Evolutionary conservation across 2,797 vertebrate species (phyloP).

Genomic region (Naso thynnoides): DNA sequence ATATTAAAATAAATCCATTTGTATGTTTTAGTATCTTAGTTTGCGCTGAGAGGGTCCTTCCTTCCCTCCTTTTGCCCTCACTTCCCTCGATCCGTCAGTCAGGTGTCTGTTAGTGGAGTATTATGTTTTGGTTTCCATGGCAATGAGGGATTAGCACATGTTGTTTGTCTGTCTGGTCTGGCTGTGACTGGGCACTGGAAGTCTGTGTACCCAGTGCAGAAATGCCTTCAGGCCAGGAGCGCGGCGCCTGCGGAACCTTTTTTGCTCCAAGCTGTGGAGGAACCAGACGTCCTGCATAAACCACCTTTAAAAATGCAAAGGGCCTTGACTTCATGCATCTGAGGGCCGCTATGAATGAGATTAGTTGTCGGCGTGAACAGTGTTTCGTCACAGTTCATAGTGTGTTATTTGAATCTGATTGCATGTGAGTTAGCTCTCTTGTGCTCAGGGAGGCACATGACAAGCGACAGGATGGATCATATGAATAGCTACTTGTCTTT

Average conservation of each 20-base stretch:
- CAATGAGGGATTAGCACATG: slow-evolving; percentile 65
- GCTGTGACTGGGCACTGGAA: slow-evolving; percentile 44
- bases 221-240: slow-evolving; percentile 31
- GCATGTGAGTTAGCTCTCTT: slow-evolving; percentile 44
- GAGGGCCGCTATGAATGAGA: slow-evolving; percentile 40
- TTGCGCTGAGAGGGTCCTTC: slow-evolving; percentile 12
- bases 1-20: not conserved
- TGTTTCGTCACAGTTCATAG: slow-evolving; percentile 58
- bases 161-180: slow-evolving; percentile 68
- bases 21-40: slow-evolving; percentile 5
- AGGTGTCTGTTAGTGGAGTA: slow-evolving; percentile 58
- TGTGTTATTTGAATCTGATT: slow-evolving; percentile 46
- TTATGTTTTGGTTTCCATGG: slow-evolving; percentile 72
- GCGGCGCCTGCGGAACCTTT: not conserved
- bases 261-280: not conserved
- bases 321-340: slow-evolving; percentile 18
- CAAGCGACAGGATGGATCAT: slow-evolving; percentile 17
- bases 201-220: slow-evolving; percentile 33
- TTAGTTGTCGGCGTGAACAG: slow-evolving; percentile 49
- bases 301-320: not conserved
- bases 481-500: slow-evolving; percentile 32
- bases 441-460: slow-evolving; percentile 67
- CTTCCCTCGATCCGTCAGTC: slow-evolving; percentile 39
- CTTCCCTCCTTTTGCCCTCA: slow-evolving; percentile 26
- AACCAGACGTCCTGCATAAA: slow-evolving; percentile 8